Percentiles rank a stretch among this genome's conserved stretches.
phyloP scores from a whole-genome alignment of 2,113 vertebrate genomes.

The Ageneiosus marmoratus region DNA sequence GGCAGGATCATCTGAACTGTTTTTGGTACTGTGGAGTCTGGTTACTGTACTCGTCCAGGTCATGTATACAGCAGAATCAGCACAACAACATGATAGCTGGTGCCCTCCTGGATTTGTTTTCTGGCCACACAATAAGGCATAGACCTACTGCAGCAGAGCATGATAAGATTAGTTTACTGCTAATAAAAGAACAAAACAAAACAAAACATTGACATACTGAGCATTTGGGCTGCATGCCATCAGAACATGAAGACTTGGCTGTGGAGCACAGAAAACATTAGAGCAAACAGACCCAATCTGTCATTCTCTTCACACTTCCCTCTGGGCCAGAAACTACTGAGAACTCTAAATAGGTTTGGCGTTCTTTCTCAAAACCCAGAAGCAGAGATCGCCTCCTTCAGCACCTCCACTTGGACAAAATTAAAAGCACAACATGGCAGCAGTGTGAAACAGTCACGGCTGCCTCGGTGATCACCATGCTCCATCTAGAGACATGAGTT shows the following conservation, averaged over 20 bases:
- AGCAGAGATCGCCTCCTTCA: not conserved
- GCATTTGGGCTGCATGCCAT: slow-evolving; percentile 36
- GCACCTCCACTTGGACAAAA: not conserved
- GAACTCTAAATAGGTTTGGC: slow-evolving; percentile 12
- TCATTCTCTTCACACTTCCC: slow-evolving; percentile 11
- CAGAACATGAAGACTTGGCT: slow-evolving; percentile 16
- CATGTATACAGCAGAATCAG: not conserved
- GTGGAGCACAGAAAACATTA: not conserved
- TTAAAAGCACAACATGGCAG: not conserved
- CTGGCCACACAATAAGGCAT: not conserved
- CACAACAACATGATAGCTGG: not conserved
- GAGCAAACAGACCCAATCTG: not conserved
- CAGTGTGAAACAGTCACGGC: not conserved
- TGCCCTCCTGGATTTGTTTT: not conserved
- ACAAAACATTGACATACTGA: not conserved
- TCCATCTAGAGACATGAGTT: not conserved
- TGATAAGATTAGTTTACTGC: not conserved
- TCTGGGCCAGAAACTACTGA: not conserved
- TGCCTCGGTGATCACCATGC: not conserved
- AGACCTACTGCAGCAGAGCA: not conserved
- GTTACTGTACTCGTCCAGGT: not conserved
- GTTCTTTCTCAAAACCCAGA: not conserved
- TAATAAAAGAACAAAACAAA: not conserved
- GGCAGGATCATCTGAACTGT: not conserved
- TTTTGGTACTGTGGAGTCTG: not conserved